These are phyloP conservation scores for Neodiprion virginianus DNA, from an alignment of 1,140 invertebrate genomes.

Conservation along the genomic window DNA sequence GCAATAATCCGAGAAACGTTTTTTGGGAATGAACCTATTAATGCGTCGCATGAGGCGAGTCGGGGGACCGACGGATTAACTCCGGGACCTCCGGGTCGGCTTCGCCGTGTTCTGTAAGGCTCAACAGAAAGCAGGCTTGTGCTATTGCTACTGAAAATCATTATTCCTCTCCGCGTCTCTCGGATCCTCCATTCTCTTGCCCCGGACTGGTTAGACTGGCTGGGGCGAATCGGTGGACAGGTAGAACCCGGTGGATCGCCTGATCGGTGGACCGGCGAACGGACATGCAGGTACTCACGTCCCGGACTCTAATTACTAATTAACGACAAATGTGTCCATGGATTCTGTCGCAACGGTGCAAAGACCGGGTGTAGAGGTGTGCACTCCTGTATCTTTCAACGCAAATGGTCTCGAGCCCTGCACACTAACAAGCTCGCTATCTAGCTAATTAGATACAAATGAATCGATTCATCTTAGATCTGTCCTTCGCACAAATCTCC, in stretches of 20 bases:
- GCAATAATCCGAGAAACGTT: neutral
- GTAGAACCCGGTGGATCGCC: neutral
- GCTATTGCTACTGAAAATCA: neutral
- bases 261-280: neutral
- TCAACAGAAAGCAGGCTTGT: neutral
- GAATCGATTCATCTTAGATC: constrained; percentile 9
- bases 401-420: neutral
- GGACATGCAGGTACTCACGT: constrained; percentile 9
- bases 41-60: neutral
- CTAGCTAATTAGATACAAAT: constrained; percentile 15
- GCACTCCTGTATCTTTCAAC: neutral
- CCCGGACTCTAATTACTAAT: constrained; percentile 12
- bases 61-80: neutral
- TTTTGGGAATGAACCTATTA: neutral
- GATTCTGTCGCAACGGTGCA: constrained; percentile 6
- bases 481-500: neutral
- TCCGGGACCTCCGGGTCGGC: neutral
- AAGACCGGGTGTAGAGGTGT: neutral
- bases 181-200: neutral
- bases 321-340: constrained; percentile 14
- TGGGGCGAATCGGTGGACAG: constrained; percentile 1
- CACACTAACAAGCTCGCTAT: constrained; percentile 11
- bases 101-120: neutral
- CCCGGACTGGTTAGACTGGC: constrained; percentile 1
- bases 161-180: neutral